Evolutionary conservation across 2,113 vertebrate genomes (phyloP).

Genomic region (Leiothrix lutea): DNA sequence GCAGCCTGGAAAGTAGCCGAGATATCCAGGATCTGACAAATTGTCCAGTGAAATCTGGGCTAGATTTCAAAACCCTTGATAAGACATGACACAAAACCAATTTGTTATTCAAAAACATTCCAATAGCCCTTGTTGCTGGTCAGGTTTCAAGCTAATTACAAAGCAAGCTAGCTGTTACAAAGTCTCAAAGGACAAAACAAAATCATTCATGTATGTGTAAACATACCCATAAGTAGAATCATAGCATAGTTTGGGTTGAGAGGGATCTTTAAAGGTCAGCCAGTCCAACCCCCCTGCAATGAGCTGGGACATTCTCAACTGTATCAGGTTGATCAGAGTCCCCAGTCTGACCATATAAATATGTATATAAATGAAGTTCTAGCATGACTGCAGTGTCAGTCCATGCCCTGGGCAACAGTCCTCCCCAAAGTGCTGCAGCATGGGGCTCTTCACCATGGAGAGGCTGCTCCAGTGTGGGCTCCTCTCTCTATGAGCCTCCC

Average conservation of each 20-base stretch:
- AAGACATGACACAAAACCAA: background rate
- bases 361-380: background rate
- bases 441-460: background rate
- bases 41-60: background rate
- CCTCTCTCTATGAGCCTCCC: background rate
- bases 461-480: background rate
- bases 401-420: no score
- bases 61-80: conserved; percentile 12
- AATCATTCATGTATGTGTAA: background rate
- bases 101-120: conserved; percentile 1
- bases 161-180: background rate
- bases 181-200: background rate
- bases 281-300: background rate
- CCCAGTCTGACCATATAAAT: background rate
- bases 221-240: background rate
- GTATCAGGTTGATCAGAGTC: background rate
- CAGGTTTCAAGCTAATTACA: conserved; percentile 18
- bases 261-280: background rate
- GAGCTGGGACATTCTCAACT: background rate
- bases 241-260: background rate
- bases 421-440: background rate
- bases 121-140: background rate
- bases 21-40: conserved; percentile 5
- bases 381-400: background rate
- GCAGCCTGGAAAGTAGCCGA: background rate